phyloP scores from a whole-genome alignment of 2,888 invertebrate genomes.

The Monoplex corrugatus region DNA sequence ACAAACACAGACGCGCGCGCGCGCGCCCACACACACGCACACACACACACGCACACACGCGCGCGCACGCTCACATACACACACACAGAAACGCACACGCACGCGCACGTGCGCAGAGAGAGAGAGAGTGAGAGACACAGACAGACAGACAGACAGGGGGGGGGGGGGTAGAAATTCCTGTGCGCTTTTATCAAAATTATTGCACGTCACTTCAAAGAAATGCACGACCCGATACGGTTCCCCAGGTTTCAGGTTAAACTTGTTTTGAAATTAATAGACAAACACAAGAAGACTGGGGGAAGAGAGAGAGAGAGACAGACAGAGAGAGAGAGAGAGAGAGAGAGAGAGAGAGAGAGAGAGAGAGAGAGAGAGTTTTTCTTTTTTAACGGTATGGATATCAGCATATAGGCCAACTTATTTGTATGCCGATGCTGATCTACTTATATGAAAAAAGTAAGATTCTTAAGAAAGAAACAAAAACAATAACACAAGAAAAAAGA shows the following conservation, averaged over 20 bases:
- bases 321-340: not conserved
- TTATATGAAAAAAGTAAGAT: too few relatives aligned
- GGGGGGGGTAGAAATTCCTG: too few relatives aligned
- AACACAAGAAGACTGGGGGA: not conserved
- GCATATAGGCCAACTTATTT: too few relatives aligned
- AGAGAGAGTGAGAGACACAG: not conserved
- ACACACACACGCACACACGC: constrained; percentile 31
- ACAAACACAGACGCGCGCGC: constrained; percentile 20
- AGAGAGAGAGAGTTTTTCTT: not conserved
- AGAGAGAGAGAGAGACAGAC: not conserved
- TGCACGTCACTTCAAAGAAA: too few relatives aligned
- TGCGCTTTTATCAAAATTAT: too few relatives aligned
- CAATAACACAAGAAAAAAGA: too few relatives aligned
- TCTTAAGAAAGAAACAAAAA: too few relatives aligned
- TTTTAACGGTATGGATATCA: too few relatives aligned
- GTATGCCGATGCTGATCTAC: too few relatives aligned
- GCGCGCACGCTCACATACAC: constrained; percentile 6
- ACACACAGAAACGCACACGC: not conserved
- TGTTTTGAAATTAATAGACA: too few relatives aligned
- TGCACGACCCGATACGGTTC: too few relatives aligned
- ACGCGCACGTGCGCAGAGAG: not conserved
- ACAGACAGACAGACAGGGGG: constrained; percentile 4
- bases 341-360: not conserved
- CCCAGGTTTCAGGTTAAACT: not conserved
- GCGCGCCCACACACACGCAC: constrained; percentile 12